Evolutionary conservation across 1,140 invertebrate species (phyloP).

Genomic region (Globodera ellingtonae): DNA sequence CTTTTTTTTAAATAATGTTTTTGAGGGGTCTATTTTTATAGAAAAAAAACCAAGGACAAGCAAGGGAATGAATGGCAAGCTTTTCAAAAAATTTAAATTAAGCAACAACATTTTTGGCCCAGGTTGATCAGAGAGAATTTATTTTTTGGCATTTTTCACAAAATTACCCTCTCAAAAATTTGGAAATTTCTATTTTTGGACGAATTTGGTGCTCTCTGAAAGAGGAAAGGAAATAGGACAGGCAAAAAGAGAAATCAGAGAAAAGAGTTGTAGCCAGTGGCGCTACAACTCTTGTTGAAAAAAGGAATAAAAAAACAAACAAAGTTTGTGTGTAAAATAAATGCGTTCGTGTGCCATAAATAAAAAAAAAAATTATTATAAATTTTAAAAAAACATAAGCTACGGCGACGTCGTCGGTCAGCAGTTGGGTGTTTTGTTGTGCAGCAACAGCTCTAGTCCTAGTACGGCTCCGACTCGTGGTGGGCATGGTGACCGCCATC

Average conservation of each 20-base stretch:
- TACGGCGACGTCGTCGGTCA: background rate
- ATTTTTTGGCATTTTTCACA: background rate
- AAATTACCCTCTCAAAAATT: background rate
- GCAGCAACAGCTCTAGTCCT: too few relatives aligned
- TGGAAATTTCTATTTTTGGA: background rate
- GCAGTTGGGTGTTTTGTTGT: background rate
- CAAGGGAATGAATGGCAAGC: too few relatives aligned
- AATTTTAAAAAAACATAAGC: background rate
- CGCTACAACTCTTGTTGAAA: slow-evolving; percentile 2
- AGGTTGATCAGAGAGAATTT: background rate
- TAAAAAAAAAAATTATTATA: background rate
- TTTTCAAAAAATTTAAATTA: background rate
- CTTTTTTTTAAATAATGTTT: background rate
- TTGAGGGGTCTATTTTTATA: too few relatives aligned
- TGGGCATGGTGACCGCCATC: background rate
- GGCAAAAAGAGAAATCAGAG: background rate
- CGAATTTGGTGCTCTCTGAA: background rate
- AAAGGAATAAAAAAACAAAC: background rate
- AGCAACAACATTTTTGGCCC: slow-evolving; percentile 6
- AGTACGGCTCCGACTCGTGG: background rate
- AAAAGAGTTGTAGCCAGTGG: background rate
- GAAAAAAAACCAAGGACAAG: background rate
- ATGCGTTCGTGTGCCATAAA: background rate
- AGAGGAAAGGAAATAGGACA: background rate
- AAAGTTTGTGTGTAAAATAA: slow-evolving; percentile 7